These are phyloP conservation scores for Euplexia lucipara DNA, from an alignment of 2,888 invertebrate species.

Conservation along the genomic window DNA sequence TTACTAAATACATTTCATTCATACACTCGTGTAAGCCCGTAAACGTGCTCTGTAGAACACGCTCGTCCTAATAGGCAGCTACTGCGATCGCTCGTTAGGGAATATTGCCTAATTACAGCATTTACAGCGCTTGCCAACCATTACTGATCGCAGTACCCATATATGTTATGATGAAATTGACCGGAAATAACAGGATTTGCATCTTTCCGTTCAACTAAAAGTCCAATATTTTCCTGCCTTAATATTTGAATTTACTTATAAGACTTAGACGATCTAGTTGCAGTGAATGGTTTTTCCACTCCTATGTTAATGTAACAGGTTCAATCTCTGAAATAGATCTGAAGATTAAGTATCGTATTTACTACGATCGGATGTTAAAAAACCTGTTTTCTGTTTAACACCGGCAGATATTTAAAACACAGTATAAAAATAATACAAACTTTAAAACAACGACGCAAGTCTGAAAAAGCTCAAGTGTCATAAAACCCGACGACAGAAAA, in stretches of 20 bases:
- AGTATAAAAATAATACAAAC: too few species aligned
- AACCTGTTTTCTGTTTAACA: too few species aligned
- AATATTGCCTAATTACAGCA: conserved; percentile 47
- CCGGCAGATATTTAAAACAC: too few species aligned
- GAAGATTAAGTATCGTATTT: not conserved
- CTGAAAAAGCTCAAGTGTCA: too few species aligned
- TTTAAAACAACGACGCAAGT: too few species aligned
- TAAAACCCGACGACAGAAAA: too few species aligned
- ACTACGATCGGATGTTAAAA: too few species aligned
- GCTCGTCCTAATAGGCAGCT: conserved; percentile 17
- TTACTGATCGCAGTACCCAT: conserved; percentile 32
- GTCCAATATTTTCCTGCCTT: not conserved
- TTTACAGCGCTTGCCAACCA: conserved; percentile 19
- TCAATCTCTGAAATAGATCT: not conserved
- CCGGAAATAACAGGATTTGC: conserved; percentile 29
- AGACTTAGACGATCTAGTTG: not conserved
- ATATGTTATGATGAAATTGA: conserved; percentile 38
- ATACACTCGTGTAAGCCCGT: not conserved
- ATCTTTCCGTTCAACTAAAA: conserved; percentile 12
- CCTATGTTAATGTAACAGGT: not conserved
- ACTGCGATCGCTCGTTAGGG: conserved; percentile 40
- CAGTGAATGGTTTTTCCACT: not conserved
- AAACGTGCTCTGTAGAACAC: conserved; percentile 19
- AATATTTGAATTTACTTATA: not conserved
- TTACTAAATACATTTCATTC: conserved; percentile 3